Percentiles rank a stretch among this genome's conserved stretches.
Evolutionary conservation across 2,888 invertebrate genomes (phyloP).

Genomic region (Coremacera marginata): DNA sequence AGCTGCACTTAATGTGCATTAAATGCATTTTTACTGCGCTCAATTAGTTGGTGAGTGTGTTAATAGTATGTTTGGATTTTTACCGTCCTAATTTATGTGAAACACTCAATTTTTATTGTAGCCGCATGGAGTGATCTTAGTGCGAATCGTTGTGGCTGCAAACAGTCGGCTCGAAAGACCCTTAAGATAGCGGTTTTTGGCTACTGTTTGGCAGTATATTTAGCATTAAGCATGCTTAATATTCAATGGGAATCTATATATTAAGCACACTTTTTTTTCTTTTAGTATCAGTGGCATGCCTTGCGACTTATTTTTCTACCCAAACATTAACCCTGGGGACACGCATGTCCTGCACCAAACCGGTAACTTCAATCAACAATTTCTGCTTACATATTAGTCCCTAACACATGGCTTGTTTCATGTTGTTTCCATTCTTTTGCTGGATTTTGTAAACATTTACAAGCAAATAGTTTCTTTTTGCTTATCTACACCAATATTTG

Average conservation of each 20-base stretch:
- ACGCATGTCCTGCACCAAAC: neutral
- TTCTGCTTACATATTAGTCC: neutral
- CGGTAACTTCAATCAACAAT: neutral
- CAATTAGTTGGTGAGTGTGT: slow-evolving; percentile 32
- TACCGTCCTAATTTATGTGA: neutral
- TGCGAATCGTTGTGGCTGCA: too few species aligned
- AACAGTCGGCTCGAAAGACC: too few species aligned
- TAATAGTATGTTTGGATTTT: slow-evolving; percentile 27
- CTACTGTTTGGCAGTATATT: too few species aligned
- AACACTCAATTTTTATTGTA: neutral
- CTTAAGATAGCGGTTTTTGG: too few species aligned
- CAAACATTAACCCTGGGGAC: too few species aligned
- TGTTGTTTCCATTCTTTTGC: neutral
- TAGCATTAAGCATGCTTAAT: too few species aligned
- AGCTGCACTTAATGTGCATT: slow-evolving; percentile 19
- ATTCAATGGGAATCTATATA: too few species aligned
- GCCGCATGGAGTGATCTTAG: neutral
- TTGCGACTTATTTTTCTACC: too few species aligned
- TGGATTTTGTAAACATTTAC: neutral
- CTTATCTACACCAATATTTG: neutral
- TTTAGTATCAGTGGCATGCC: too few species aligned
- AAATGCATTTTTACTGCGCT: slow-evolving; percentile 7
- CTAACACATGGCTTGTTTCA: too few species aligned
- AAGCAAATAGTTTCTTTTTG: neutral
- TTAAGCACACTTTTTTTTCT: too few species aligned